These are phyloP conservation scores for Bombus haemorrhoidalis DNA, from an alignment of 1,140 invertebrate genomes.

Conservation along the genomic window DNA sequence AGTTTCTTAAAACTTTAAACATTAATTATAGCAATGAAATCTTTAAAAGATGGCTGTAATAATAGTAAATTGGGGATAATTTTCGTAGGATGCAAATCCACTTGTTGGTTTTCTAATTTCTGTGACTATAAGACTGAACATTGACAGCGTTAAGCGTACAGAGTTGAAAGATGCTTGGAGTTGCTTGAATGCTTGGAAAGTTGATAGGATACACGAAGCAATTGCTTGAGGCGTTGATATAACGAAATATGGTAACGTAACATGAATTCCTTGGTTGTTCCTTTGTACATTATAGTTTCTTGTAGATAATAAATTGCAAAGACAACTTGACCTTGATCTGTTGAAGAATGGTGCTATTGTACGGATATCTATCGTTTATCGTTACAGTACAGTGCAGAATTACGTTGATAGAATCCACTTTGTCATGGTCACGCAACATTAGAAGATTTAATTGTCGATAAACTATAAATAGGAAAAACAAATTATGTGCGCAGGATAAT, in stretches of 20 bases:
- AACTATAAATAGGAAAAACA: too few species aligned
- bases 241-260: background rate
- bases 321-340: conserved; percentile 24
- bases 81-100: background rate
- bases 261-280: too few species aligned
- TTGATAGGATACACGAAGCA: too few species aligned
- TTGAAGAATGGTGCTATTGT: conserved; percentile 10
- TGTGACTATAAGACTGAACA: background rate
- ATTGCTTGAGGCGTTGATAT: background rate
- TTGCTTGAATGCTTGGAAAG: too few species aligned
- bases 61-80: background rate
- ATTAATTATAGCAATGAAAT: background rate
- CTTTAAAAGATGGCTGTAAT: background rate
- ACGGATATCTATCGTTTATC: background rate
- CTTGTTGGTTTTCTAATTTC: background rate
- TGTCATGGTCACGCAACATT: background rate
- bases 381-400: background rate
- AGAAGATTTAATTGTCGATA: background rate
- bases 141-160: too few species aligned
- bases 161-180: too few species aligned
- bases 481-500: too few species aligned
- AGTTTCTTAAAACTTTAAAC: background rate
- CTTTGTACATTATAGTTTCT: too few species aligned
- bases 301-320: conserved; percentile 1
- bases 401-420: background rate